A percentile compares a stretch with the other conserved stretches of the same genome.
Evolutionary conservation across 2,113 vertebrate genomes (phyloP).

Genomic region (Nicator chloris): DNA sequence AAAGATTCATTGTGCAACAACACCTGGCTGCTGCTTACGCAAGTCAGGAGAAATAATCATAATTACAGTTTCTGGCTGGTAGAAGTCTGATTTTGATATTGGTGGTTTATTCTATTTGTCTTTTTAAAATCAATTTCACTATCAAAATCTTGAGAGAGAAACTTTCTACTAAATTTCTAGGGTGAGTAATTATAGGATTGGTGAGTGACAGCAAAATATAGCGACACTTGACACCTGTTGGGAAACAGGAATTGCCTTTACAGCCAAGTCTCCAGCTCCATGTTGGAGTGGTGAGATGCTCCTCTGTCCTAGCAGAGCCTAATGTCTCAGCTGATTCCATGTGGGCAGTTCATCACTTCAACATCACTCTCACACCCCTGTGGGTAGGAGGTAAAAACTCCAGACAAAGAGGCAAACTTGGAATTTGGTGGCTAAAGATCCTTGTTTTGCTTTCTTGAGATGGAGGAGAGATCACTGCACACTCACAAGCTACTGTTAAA

Average conservation of each 20-base stretch:
- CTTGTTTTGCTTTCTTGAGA: not conserved
- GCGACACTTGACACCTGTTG: not conserved
- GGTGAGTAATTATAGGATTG: not conserved
- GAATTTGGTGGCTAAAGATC: not conserved
- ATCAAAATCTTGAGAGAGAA: not conserved
- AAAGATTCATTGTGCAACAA: not conserved
- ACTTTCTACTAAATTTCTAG: not conserved
- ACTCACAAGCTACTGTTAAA: not conserved
- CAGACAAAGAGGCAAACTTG: not conserved
- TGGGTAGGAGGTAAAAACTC: not conserved
- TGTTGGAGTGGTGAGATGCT: not conserved
- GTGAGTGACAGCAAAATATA: not conserved
- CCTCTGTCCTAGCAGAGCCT: not conserved
- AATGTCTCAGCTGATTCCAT: not conserved
- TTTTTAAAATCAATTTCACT: not conserved
- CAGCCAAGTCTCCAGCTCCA: not conserved
- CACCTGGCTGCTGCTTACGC: not conserved
- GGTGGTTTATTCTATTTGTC: fast-evolving
- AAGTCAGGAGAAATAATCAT: not conserved
- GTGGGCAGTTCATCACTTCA: not conserved
- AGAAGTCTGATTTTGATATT: not conserved
- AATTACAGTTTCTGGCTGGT: not conserved
- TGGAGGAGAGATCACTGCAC: not conserved
- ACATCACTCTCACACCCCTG: not conserved
- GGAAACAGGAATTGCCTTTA: not conserved